A percentile compares a stretch with the other conserved stretches of the same genome.
Evolutionary conservation across 2,113 vertebrate species (phyloP).

Genomic region (Poeciliopsis prolifica): DNA sequence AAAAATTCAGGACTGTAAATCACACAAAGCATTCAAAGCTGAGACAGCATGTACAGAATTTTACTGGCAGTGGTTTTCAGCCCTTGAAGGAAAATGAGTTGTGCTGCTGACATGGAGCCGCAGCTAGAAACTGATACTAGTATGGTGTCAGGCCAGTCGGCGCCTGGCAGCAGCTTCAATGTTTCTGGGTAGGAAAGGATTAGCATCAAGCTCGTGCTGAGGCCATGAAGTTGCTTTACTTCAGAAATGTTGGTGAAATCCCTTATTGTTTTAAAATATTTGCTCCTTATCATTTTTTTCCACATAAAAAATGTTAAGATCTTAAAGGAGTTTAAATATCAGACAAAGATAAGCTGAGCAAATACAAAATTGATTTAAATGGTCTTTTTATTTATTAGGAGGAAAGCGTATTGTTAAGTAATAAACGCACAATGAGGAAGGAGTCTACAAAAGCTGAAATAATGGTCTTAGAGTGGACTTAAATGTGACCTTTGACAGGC

Average conservation of each 20-base stretch:
- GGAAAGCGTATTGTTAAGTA: too few relatives aligned
- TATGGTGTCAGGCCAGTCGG: not conserved
- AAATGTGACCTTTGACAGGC: too few relatives aligned
- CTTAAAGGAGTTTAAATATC: not conserved
- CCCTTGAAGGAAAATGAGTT: constrained; percentile 3
- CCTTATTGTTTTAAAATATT: not conserved
- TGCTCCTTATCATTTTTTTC: too few relatives aligned
- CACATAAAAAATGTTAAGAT: not conserved
- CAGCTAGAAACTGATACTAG: not conserved
- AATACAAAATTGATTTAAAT: not conserved
- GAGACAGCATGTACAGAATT: constrained; percentile 54
- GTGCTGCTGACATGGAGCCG: constrained; percentile 9
- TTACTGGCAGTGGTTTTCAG: constrained; percentile 57
- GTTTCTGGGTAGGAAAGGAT: not conserved
- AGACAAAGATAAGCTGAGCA: not conserved
- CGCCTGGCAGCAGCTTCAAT: not conserved
- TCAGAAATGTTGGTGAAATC: not conserved
- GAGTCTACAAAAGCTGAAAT: too few relatives aligned
- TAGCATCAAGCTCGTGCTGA: not conserved
- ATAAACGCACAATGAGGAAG: too few relatives aligned
- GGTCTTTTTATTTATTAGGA: not conserved
- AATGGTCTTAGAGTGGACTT: too few relatives aligned
- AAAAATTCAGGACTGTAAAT: constrained; percentile 72
- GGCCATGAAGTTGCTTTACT: not conserved
- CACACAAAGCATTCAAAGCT: constrained; percentile 74